Evolutionary conservation across 1,140 invertebrate genomes (phyloP).

Genomic region (Caenorhabditis elegans): DNA sequence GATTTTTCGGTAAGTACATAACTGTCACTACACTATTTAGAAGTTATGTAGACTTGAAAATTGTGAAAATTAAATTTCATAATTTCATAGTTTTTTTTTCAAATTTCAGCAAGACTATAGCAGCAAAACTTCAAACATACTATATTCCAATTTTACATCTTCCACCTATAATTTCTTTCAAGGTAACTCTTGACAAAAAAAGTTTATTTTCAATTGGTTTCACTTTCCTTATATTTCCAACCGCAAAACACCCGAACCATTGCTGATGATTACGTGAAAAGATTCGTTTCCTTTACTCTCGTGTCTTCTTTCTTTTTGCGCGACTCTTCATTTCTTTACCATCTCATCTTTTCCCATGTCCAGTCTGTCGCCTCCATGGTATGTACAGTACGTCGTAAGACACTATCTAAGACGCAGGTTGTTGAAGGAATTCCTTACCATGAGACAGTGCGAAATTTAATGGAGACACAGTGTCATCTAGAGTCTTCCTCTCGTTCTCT

Average conservation of each 20-base stretch:
- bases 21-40: no score
- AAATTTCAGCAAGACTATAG: no score
- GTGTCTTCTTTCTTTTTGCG: neutral
- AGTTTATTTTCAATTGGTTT: neutral
- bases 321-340: neutral
- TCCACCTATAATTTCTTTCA: no score
- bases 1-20: no score
- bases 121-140: no score
- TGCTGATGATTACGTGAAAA: conserved; percentile 29
- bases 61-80: no score
- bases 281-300: neutral
- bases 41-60: no score
- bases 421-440: conserved; percentile 1
- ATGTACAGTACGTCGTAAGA: conserved; percentile 16
- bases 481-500: conserved; percentile 2
- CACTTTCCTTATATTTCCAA: neutral
- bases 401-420: conserved; percentile 1
- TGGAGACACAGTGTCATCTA: conserved; percentile 1
- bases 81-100: no score
- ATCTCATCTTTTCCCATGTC: neutral
- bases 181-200: no score
- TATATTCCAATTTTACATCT: no score
- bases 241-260: neutral
- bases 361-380: neutral
- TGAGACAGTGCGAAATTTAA: neutral